Evolutionary conservation across 1,140 invertebrate genomes (phyloP).

Genomic region (Drosophila virilis): DNA sequence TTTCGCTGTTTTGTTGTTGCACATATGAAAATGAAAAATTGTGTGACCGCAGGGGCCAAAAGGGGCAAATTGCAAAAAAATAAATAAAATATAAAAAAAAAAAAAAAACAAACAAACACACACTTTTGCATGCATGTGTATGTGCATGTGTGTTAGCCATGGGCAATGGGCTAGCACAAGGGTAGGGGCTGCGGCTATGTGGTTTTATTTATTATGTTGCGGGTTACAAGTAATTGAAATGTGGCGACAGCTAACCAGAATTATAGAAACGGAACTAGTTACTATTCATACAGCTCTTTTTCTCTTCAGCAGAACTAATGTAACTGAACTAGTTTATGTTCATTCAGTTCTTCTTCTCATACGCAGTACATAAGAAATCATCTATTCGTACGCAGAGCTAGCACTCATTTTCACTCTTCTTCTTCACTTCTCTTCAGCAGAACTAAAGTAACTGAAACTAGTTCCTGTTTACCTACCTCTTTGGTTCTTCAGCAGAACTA

Average conservation of each 20-base stretch:
- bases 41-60: constrained; percentile 73
- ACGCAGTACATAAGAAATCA: not conserved
- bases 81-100: constrained; percentile 31
- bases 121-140: not conserved
- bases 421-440: not conserved
- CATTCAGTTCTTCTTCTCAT: not conserved
- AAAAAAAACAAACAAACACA: constrained; percentile 2
- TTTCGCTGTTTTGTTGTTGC: constrained; percentile 49
- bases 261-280: constrained; percentile 5
- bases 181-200: not conserved
- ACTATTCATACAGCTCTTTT: not conserved
- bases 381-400: too few species aligned
- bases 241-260: constrained; percentile 35
- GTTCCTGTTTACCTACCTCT: not conserved
- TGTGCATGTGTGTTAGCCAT: not conserved
- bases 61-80: constrained; percentile 60
- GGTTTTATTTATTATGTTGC: constrained; percentile 10
- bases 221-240: constrained; percentile 45
- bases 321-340: not conserved
- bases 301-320: not conserved
- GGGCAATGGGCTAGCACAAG: not conserved
- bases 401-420: too few species aligned
- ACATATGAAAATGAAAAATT: constrained; percentile 78
- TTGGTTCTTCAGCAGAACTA: not conserved
- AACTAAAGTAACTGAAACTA: not conserved